phyloP scores from a whole-genome alignment of 2,888 invertebrate species.

The Poecilus cupreus region DNA sequence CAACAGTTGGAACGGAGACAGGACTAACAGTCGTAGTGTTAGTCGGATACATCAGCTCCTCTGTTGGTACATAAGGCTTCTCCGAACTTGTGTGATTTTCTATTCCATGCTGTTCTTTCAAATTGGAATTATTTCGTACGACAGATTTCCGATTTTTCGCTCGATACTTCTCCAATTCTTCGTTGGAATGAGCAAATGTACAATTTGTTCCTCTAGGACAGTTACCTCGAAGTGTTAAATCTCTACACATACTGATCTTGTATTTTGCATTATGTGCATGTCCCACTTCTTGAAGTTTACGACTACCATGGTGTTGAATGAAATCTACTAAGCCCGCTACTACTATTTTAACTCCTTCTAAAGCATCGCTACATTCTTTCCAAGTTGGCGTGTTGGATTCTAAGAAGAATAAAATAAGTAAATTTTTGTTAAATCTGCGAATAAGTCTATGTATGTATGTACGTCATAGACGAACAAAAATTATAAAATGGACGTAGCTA shows the following conservation, averaged over 20 bases:
- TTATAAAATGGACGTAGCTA: too few relatives aligned
- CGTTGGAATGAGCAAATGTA: slow-evolving; percentile 94
- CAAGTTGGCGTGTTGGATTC: slow-evolving; percentile 80
- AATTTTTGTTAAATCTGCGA: too few relatives aligned
- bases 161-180: slow-evolving; percentile 90
- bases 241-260: slow-evolving; percentile 93
- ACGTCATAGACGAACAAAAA: too few relatives aligned
- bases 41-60: slow-evolving; percentile 68
- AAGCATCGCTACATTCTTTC: slow-evolving; percentile 79
- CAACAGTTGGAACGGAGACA: slow-evolving; percentile 65
- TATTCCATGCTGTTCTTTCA: slow-evolving; percentile 65
- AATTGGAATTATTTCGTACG: slow-evolving; percentile 66
- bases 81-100: slow-evolving; percentile 70
- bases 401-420: slow-evolving; percentile 67
- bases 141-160: slow-evolving; percentile 79
- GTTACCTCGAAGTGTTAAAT: slow-evolving; percentile 84
- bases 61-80: slow-evolving; percentile 66
- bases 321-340: slow-evolving; percentile 87
- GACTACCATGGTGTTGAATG: slow-evolving; percentile 83
- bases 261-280: slow-evolving; percentile 83
- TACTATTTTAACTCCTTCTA: slow-evolving; percentile 82
- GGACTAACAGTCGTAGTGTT: slow-evolving; percentile 68
- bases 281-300: slow-evolving; percentile 78
- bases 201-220: slow-evolving; percentile 92
- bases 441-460: too few relatives aligned